phyloP scores from a whole-genome alignment of 2,113 vertebrate genomes.

The Rhipidura dahli region DNA sequence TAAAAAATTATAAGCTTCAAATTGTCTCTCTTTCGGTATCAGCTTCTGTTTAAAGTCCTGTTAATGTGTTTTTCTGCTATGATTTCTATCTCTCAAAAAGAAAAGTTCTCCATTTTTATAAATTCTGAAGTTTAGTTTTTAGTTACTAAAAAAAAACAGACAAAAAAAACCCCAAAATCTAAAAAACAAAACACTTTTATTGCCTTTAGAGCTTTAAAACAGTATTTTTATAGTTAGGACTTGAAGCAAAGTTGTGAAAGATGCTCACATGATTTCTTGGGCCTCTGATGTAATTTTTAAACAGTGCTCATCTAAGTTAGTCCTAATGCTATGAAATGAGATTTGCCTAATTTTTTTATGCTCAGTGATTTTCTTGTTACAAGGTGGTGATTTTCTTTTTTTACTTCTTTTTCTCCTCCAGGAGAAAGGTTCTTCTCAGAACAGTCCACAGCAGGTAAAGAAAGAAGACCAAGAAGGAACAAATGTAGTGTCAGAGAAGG shows the following conservation, averaged over 20 bases:
- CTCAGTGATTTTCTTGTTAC: not conserved
- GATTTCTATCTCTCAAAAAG: not conserved
- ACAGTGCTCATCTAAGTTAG: not conserved
- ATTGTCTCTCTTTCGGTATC: not conserved
- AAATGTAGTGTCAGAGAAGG: not conserved
- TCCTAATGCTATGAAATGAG: not conserved
- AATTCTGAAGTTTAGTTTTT: not conserved
- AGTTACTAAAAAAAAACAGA: not conserved
- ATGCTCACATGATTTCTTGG: not conserved
- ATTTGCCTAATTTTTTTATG: not conserved
- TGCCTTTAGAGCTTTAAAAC: not conserved
- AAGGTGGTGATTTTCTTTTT: not conserved
- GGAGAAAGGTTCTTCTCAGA: constrained; percentile 45
- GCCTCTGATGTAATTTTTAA: not conserved
- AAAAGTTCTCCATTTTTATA: not conserved
- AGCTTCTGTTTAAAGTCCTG: not conserved
- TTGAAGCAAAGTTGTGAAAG: not conserved
- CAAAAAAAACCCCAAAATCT: no score
- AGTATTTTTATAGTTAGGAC: not conserved
- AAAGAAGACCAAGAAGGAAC: not conserved
- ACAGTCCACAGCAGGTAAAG: constrained; percentile 17
- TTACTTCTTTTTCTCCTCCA: constrained; percentile 17
- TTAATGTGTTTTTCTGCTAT: not conserved
- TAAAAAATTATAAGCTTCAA: not conserved
- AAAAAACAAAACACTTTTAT: not conserved